Evolutionary conservation across 2,888 invertebrate genomes (phyloP).

Genomic region (Lasioglossum morio): DNA sequence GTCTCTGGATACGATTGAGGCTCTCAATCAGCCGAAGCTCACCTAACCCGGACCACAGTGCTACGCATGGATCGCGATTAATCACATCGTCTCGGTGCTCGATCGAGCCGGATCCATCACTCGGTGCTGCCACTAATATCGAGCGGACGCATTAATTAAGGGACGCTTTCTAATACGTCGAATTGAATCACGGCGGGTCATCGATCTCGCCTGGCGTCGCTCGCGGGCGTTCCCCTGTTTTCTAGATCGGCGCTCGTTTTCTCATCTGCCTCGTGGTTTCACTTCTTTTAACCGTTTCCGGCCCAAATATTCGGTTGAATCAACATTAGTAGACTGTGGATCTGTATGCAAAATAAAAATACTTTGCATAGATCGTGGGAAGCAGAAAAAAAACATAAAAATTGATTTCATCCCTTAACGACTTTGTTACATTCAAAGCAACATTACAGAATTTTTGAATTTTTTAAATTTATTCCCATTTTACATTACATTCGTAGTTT

Average conservation of each 20-base stretch:
- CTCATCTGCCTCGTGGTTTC: conserved; percentile 66
- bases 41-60: background rate
- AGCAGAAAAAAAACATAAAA: too few relatives aligned
- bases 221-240: conserved; percentile 59
- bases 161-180: conserved; percentile 67
- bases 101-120: background rate
- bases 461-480: too few relatives aligned
- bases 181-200: conserved; percentile 62
- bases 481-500: too few relatives aligned
- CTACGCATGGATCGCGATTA: conserved; percentile 23
- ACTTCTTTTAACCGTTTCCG: conserved; percentile 65
- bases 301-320: background rate
- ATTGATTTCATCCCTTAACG: too few relatives aligned
- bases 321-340: too few relatives aligned
- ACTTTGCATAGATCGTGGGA: too few relatives aligned
- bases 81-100: conserved; percentile 14
- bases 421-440: too few relatives aligned
- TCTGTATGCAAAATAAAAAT: too few relatives aligned
- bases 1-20: background rate
- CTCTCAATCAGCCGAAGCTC: background rate
- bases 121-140: conserved; percentile 4
- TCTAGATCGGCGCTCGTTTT: conserved; percentile 60
- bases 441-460: too few relatives aligned
- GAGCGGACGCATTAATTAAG: conserved; percentile 52
- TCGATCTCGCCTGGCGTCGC: conserved; percentile 56